Conservation (phyloP, 2,888 invertebrate genomes). For the Drosophila infuscata region DNA sequence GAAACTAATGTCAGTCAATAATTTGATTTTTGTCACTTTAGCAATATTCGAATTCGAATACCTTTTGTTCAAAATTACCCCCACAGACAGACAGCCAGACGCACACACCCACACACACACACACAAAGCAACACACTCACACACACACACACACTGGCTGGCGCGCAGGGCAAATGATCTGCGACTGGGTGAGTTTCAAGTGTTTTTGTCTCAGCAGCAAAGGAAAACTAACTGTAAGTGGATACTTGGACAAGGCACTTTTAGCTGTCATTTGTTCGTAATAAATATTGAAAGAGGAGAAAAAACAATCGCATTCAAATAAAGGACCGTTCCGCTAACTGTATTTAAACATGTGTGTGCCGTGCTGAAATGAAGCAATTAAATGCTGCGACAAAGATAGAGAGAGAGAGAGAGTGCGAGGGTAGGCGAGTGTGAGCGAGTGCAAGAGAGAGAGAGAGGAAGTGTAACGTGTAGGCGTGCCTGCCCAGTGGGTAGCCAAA, state of each 20-base stretch:
- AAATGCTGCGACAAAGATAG: slow-evolving; percentile 7
- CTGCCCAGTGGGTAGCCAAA: slow-evolving; percentile 31
- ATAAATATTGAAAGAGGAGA: slow-evolving; percentile 54
- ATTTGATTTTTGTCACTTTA: neutral
- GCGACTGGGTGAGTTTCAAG: slow-evolving; percentile 58
- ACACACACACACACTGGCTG: neutral
- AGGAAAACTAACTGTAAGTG: slow-evolving; percentile 60
- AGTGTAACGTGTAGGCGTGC: slow-evolving; percentile 38
- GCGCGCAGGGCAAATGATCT: slow-evolving; percentile 57
- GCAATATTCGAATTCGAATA: neutral
- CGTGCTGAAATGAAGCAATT: slow-evolving; percentile 54
- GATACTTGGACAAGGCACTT: slow-evolving; percentile 68
- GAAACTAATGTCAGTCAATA: neutral
- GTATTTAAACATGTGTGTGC: slow-evolving; percentile 28
- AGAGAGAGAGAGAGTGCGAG: neutral
- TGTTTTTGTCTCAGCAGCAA: slow-evolving; percentile 30
- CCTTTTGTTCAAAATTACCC: slow-evolving; percentile 3
- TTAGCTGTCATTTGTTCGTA: slow-evolving; percentile 71
- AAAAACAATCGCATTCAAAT: slow-evolving; percentile 7
- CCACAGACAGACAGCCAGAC: slow-evolving; percentile 16
- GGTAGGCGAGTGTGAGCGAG: too few relatives aligned
- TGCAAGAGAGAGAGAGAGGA: neutral
- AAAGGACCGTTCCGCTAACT: slow-evolving; percentile 47
- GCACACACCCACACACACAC: slow-evolving; percentile 1
- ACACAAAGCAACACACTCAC: neutral